Base-by-base conservation (phyloP, 37 sponge, comb jelly and placozoan species). In the Crambe crambe region DNA sequence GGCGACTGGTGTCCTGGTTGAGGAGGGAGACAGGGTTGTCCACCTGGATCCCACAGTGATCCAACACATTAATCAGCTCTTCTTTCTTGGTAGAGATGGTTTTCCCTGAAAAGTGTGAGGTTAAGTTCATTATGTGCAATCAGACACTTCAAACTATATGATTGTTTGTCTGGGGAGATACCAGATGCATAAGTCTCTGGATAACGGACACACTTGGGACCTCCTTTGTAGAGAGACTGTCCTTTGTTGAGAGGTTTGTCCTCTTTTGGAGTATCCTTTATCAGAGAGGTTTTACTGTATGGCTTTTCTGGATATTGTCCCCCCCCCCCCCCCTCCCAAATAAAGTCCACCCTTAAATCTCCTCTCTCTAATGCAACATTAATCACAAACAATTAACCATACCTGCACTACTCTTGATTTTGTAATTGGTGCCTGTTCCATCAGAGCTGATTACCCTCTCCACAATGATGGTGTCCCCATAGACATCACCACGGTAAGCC, bases 1-100 rank as follows among this genome's bases (percentile, higher is more conserved):
- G 91, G 12, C 95, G 73, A 31, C 92, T 91, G 35, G 95, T 96
- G 74, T 98, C 99, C 77, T 98, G 99, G 73, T 87, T 91, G 60
- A 98, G 89, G 39, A 98, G 70, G 43, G 92, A 96, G 51, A 98
- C 95, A 12, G 99, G 99, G 75, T 98, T 98, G 80, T 96, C 92
- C 5, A 98, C 85, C 90, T 97, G 97, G 39, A 97, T 93, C 84
- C 91, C 88, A 67, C 89, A 96, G 54, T 96, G 95, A 42, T 96
- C 97, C 60, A 96, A 74, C 29, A 96, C 86, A 29, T 27, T 57
- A 15, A 70, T 38, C 42, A 98, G 76, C 43, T 98, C 97, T 29
- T 98, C 95, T 72, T 98, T 96, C 78, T 83, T 93, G 27, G 68
- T 91, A 2, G 97, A 91, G n/a, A 94, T 78, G 22, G 75, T 65